Conservation (phyloP, 2,888 invertebrate species). For the Drosophila greeni region DNA sequence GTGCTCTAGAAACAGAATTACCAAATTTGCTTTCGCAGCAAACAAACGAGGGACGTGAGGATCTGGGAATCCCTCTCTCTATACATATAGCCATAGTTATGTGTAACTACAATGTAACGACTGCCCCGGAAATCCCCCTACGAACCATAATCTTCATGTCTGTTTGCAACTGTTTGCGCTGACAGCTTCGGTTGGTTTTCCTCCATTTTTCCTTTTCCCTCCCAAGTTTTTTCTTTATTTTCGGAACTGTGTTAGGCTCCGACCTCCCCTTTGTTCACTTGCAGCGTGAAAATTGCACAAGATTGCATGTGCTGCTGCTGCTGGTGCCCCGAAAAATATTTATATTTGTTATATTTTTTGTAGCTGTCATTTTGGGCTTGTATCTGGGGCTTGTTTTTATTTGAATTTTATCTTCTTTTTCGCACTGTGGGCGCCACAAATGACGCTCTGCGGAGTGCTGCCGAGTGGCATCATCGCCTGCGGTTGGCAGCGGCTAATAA, state of each 20-base stretch:
- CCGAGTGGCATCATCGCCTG: conserved; percentile 62
- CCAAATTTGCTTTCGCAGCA: conserved; percentile 39
- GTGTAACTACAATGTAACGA: conserved; percentile 38
- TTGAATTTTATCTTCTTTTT: conserved; percentile 26
- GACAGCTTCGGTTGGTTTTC: conserved; percentile 50
- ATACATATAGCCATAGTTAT: conserved; percentile 11
- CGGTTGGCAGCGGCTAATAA: conserved; percentile 57
- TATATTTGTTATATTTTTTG: conserved; percentile 66
- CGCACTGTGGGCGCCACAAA: conserved; percentile 51
- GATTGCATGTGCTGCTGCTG: conserved; percentile 64
- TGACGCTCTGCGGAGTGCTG: conserved; percentile 54
- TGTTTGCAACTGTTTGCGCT: conserved; percentile 70
- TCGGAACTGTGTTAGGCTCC: neutral
- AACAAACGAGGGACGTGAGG: conserved; percentile 37
- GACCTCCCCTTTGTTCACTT: conserved; percentile 10
- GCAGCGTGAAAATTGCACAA: conserved; percentile 66
- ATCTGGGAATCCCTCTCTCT: conserved; percentile 38
- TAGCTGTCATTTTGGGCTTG: conserved; percentile 54
- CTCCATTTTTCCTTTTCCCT: conserved; percentile 2
- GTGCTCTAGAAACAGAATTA: conserved; percentile 35
- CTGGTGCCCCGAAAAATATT: conserved; percentile 59
- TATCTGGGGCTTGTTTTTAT: conserved; percentile 14
- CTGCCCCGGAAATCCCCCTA: conserved; percentile 33
- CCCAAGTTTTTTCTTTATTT: neutral
- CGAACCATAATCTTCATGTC: conserved; percentile 62